A percentile compares a stretch with the other conserved stretches of the same genome.
These are phyloP conservation scores for Lophura nycthemera DNA, from an alignment of 2,113 vertebrate genomes.

Conservation along the genomic window DNA sequence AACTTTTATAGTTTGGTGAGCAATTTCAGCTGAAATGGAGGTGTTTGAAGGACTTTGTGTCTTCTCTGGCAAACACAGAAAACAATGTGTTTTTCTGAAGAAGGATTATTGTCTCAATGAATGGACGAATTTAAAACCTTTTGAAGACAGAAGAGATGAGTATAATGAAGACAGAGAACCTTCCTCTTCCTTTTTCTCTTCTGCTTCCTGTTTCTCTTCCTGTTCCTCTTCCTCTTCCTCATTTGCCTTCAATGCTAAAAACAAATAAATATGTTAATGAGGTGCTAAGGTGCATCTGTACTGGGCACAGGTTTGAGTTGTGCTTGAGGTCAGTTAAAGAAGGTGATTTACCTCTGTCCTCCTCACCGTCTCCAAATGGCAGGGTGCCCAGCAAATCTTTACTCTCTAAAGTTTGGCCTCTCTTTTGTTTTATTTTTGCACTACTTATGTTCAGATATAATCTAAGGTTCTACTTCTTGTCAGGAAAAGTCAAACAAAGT, in stretches of 20 bases:
- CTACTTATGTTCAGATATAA: background rate
- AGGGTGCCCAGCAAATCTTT: background rate
- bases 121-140: background rate
- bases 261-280: background rate
- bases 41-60: background rate
- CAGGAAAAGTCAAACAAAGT: conserved; percentile 9
- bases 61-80: background rate
- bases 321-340: background rate
- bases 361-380: background rate
- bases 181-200: background rate
- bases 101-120: background rate
- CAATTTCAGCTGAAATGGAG: background rate
- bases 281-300: background rate
- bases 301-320: background rate
- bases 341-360: background rate
- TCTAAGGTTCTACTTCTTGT: background rate
- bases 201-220: background rate
- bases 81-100: background rate
- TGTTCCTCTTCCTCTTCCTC: background rate
- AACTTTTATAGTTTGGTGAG: background rate
- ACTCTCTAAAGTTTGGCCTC: accelerated
- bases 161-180: background rate
- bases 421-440: background rate
- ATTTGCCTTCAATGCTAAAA: background rate
- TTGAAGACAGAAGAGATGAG: background rate